Evolutionary conservation across 2,888 invertebrate species (phyloP).

Genomic region (Andrena minutula): DNA sequence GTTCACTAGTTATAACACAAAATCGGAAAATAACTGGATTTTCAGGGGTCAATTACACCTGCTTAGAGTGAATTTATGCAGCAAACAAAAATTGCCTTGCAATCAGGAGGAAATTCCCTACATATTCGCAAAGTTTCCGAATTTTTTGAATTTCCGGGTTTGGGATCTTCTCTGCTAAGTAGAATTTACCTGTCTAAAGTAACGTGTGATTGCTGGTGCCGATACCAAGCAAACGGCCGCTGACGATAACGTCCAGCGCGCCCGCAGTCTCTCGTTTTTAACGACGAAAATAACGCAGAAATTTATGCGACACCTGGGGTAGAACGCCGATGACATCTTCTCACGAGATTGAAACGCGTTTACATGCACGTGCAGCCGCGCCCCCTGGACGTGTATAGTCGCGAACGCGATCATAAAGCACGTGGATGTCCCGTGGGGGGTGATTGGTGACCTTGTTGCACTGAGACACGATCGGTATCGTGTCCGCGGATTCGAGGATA

Average conservation of each 20-base stretch:
- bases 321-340: conserved; percentile 46
- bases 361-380: conserved; percentile 35
- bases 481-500: conserved; percentile 52
- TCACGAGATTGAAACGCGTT: conserved; percentile 58
- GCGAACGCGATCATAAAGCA: conserved; percentile 55
- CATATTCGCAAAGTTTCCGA: no score
- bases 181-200: background rate
- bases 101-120: no score
- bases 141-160: no score
- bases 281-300: conserved; percentile 30
- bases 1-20: no score
- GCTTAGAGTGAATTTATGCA: no score
- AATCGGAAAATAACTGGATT: no score
- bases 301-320: conserved; percentile 34
- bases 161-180: no score
- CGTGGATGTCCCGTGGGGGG: conserved; percentile 47
- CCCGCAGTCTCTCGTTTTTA: background rate
- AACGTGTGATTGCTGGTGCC: background rate
- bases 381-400: conserved; percentile 20
- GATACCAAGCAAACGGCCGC: background rate
- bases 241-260: background rate
- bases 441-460: conserved; percentile 58
- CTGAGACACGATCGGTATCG: conserved; percentile 38
- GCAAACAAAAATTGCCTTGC: no score
- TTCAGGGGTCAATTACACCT: no score